Base-by-base conservation (phyloP, 2,797 vertebrate genomes). In the Macroramphosus scolopax region DNA sequence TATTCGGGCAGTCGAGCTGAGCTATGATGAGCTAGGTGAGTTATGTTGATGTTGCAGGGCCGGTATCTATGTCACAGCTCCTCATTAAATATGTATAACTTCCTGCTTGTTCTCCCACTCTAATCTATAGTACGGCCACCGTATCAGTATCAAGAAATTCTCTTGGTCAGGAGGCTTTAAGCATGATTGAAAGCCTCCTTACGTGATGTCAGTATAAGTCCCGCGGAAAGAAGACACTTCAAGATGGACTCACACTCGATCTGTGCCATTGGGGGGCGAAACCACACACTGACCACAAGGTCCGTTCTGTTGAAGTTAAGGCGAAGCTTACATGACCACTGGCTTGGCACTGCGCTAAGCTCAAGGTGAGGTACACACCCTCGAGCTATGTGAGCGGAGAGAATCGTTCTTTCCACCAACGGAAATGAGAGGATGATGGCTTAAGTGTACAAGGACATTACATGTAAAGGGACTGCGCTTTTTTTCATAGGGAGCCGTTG, bases 401-500 rank as follows among this genome's bases (percentile, higher is more conserved):
- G 55, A 68, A 75, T 61, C 40, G 66, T 76, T 88, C 64, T 87
- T 87, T 80, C 75, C 77, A 81, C 65, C 54, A 36, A 76, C 85
- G 86, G 78, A 88, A 87, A 85, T 83, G 77, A 88, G 80, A 77
- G 63, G 75, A 80, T 73, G 72, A 77, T 76, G 68, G 65, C 56
- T 77, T 34, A 80, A 83, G 77, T 69, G 60, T 49, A 52, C 49
- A 57, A 83, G 61, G 56, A 72, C 76, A 86, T 83, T 77, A 54
- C 54, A 64, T 79, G 60, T 50, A 66, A 64, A 58, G 72, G n/a
- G n/a, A n/a, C n/a, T n/a, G n/a, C n/a, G n/a, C 53, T 44, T 52
- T 78, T 47, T 78, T 78, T 82, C 71, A 72, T 16, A 28, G 44
- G 57, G 70, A 64, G 47, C 46, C 47, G n/a, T n/a, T 52, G 47